phyloP scores from a whole-genome alignment of 2,888 invertebrate species.

The Ochropacha duplaris region DNA sequence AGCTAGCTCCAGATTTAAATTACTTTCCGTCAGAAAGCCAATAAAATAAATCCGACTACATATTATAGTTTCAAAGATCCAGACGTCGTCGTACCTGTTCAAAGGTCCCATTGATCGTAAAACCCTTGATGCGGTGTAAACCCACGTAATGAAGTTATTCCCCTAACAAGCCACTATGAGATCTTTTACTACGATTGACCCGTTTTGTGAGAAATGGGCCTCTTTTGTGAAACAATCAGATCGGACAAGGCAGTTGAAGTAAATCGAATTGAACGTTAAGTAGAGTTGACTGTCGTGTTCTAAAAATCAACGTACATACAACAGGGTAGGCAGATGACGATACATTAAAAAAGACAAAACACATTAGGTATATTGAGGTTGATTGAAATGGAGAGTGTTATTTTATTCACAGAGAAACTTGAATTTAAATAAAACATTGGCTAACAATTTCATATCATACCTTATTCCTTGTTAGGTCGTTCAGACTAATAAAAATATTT shows the following conservation, averaged over 20 bases:
- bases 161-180: constrained; percentile 68
- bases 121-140: constrained; percentile 64
- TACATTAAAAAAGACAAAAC: too few species aligned
- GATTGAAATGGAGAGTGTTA: too few species aligned
- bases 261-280: neutral
- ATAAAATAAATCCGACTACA: constrained; percentile 3
- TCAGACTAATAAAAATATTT: neutral
- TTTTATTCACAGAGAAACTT: too few species aligned
- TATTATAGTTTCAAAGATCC: constrained; percentile 12
- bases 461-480: neutral
- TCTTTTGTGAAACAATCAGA: constrained; percentile 33
- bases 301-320: too few species aligned
- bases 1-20: neutral
- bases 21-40: neutral
- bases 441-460: neutral
- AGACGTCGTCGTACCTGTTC: constrained; percentile 18
- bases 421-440: neutral
- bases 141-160: constrained; percentile 65
- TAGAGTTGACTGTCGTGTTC: neutral
- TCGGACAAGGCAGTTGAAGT: constrained; percentile 6
- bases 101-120: constrained; percentile 55
- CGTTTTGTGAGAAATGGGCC: constrained; percentile 38
- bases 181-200: constrained; percentile 63
- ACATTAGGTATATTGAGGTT: too few species aligned
- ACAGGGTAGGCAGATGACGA: too few species aligned